Percentiles rank a stretch among this genome's conserved stretches.
Conservation (phyloP, 2,797 vertebrate species). For the Setipinna tenuifilis region DNA sequence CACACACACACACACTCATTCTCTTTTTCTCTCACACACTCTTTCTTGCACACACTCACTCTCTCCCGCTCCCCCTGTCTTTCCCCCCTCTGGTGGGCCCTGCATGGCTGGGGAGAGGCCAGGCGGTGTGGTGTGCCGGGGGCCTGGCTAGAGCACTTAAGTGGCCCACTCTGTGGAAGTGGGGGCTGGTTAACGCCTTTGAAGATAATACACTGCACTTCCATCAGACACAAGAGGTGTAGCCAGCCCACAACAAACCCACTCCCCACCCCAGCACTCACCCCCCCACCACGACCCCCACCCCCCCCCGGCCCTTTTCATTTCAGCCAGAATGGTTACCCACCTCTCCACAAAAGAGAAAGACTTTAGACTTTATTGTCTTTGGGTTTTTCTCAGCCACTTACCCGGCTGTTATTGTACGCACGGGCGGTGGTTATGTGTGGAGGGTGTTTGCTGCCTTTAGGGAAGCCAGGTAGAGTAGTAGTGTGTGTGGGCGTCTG, state of each 20-base stretch:
- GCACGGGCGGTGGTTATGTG: neutral
- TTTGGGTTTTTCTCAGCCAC: neutral
- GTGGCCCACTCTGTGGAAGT: too few relatives aligned
- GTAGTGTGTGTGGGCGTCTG: neutral
- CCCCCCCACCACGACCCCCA: neutral
- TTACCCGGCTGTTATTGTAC: neutral
- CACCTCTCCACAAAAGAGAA: neutral
- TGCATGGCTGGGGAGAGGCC: neutral
- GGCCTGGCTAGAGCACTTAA: neutral
- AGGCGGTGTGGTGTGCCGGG: neutral
- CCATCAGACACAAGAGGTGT: constrained; percentile 14
- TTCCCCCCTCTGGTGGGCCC: too few relatives aligned
- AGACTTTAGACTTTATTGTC: neutral
- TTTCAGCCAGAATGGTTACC: neutral
- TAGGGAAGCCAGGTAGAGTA: neutral
- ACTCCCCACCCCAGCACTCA: too few relatives aligned
- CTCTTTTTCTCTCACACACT: too few relatives aligned
- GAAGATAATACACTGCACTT: constrained; percentile 13
- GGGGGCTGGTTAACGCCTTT: neutral
- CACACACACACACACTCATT: too few relatives aligned
- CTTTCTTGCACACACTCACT: too few relatives aligned
- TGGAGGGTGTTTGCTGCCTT: neutral
- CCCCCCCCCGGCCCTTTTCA: neutral
- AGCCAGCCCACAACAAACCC: neutral
- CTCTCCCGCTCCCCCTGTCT: too few relatives aligned